phyloP scores from a whole-genome alignment of 2,888 invertebrate genomes.

The Drosophila kambysellisi region DNA sequence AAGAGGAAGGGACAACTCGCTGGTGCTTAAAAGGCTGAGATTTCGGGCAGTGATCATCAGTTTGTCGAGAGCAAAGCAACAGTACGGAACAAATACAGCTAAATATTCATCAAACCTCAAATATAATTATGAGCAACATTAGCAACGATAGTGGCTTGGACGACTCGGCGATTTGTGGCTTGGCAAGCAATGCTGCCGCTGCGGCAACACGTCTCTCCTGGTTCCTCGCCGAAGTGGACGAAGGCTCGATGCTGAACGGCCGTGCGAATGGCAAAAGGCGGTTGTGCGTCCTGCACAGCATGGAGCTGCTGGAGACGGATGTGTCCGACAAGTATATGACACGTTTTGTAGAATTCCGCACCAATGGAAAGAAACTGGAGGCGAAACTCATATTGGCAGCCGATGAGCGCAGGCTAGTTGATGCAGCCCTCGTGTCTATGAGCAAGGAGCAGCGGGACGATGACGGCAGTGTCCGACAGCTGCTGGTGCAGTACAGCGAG shows the following conservation, averaged over 20 bases:
- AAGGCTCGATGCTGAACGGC: slow-evolving; percentile 49
- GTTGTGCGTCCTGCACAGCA: slow-evolving; percentile 70
- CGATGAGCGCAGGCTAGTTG: slow-evolving; percentile 66
- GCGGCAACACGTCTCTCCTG: slow-evolving; percentile 74
- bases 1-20: neutral
- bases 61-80: slow-evolving; percentile 38
- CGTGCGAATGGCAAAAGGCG: slow-evolving; percentile 38
- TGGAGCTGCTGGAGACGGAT: slow-evolving; percentile 75
- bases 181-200: slow-evolving; percentile 10
- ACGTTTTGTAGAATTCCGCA: slow-evolving; percentile 65
- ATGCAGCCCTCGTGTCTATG: slow-evolving; percentile 57
- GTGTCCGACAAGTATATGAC: slow-evolving; percentile 67
- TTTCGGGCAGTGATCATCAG: slow-evolving; percentile 41
- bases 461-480: slow-evolving; percentile 26
- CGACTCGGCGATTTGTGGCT: slow-evolving; percentile 51
- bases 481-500: slow-evolving; percentile 69
- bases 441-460: slow-evolving; percentile 38
- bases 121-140: slow-evolving; percentile 56
- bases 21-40: slow-evolving; percentile 20
- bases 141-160: slow-evolving; percentile 72
- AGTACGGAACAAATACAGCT: slow-evolving; percentile 1
- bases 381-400: slow-evolving; percentile 73
- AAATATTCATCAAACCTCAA: neutral
- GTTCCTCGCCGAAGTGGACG: slow-evolving; percentile 78
- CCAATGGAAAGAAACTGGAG: slow-evolving; percentile 54